Evolutionary conservation across 2,113 vertebrate genomes (phyloP), one percentile per base, ranked within the genome.

Genomic region (Corvus moneduloides): DNA sequence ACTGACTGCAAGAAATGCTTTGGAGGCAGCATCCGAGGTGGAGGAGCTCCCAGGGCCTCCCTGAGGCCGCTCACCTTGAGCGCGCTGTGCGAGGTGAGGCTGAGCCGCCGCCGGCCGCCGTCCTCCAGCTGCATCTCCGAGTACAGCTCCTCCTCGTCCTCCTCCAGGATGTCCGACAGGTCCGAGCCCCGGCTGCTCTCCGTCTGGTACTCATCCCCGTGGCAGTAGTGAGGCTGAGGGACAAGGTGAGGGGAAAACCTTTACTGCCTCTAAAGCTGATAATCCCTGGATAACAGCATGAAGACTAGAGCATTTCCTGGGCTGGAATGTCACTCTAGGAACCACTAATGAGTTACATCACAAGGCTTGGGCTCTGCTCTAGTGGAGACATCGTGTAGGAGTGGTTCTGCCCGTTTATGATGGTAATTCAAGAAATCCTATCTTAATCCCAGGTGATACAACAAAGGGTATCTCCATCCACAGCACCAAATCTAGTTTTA

Each of bases 121-220:
- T 99, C 99, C 95, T 99, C 99, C 97, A 99, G 97, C 91, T 99
- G 99, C 99, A 99, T 99, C 97, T 99, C 99, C 0, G 99, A 99
- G 97, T 98, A 99, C 6, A 99, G 98, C 79, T 99, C 99, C 73
- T 99, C 99, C 98, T 99, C 99, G 4, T 99, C 99, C 94, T 99
- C 99, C 96, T 99, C 99, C 99, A 99, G 98, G 73, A 99, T 99
- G 98, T 99, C 99, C 0, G 99, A 99, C 69, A 99, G 97, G 97
- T 99, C 99, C 0, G 99, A 99, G 4, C 99, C 99, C 9, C 99
- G 98, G 97, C 99, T 99, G 97, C 99, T 99, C 97, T 99, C 99
- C 0, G 99, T 99, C 62, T 99, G 98, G 95, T 99, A 99, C 78
- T 99, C 99, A 9, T 99, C 99, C 22, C 98, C 98, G 30, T 99